Percentiles rank a stretch among this genome's conserved stretches.
These are phyloP conservation scores for Formica selysi DNA, from an alignment of 1,140 invertebrate species.

Conservation along the genomic window DNA sequence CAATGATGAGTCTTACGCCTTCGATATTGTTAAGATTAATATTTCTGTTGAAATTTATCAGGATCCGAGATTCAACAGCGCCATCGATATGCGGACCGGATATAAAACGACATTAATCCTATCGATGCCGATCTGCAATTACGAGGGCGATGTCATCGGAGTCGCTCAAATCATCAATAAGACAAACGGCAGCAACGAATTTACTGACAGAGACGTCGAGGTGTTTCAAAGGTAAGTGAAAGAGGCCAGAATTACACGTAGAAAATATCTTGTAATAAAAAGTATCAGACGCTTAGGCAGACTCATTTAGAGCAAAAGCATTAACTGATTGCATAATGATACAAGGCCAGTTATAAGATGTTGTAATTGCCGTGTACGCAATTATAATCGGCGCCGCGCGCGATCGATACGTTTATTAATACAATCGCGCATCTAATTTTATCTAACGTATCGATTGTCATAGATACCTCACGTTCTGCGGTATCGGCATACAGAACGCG, in stretches of 20 bases:
- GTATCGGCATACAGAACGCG: slow-evolving; percentile 98
- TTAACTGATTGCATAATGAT: slow-evolving; percentile 50
- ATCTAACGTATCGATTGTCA: slow-evolving; percentile 62
- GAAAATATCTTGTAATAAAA: background rate
- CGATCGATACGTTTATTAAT: slow-evolving; percentile 62
- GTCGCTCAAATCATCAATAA: slow-evolving; percentile 99
- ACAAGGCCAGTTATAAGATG: slow-evolving; percentile 44
- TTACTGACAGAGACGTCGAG: slow-evolving; percentile 96
- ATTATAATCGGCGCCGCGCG: slow-evolving; percentile 58
- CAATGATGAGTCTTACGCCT: background rate
- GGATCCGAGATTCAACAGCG: slow-evolving; percentile 95
- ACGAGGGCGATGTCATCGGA: slow-evolving; percentile 97
- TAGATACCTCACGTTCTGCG: slow-evolving; percentile 97
- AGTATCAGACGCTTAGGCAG: background rate
- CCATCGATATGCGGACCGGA: slow-evolving; percentile 96
- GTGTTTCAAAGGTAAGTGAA: slow-evolving; percentile 89
- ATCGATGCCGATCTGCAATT: slow-evolving; percentile 98
- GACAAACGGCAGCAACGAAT: slow-evolving; percentile 94
- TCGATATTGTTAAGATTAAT: background rate
- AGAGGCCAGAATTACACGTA: too few species aligned
- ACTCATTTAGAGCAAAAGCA: background rate
- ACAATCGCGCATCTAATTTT: slow-evolving; percentile 54
- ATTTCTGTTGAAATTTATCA: slow-evolving; percentile 80
- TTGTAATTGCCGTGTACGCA: slow-evolving; percentile 39
- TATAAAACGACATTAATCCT: slow-evolving; percentile 97